Base-by-base conservation (phyloP, 2,888 invertebrate genomes). In the Exocentrus adspersus region DNA sequence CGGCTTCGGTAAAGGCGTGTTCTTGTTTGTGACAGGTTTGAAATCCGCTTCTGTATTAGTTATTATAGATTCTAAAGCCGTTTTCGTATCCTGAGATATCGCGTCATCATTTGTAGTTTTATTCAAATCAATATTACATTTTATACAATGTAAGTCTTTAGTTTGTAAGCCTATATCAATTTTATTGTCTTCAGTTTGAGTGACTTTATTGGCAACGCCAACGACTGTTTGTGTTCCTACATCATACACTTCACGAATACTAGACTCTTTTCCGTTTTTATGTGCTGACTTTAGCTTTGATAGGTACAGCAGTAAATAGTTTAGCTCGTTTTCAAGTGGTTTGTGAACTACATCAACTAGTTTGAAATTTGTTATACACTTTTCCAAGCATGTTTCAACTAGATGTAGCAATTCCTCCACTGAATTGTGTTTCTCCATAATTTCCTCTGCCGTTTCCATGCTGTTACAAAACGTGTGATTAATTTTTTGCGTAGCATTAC, bases 81-180 rank as follows among this genome's bases (percentile, higher is more conserved):
- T 32, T 19, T 32, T 32, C 0, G 37, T 20, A 17, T 10, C 6
- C 7, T 30, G 32, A 19, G 32, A 19, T n/a, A 32, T 42, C 9
- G 9, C 21, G 12, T 5, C 21, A 12, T 24, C 42, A 12, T 17
- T 7, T 37, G 3, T 17, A 14, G 6, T 43, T 43, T 21, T 20
- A 7, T 37, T 53, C 20, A 17, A 20, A 12, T 57, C 30, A 30
- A 5, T 1, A 2, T 30, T 46, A 32, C 57, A 46, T 21, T 42
- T 41, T 41, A 10, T 10, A 14, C 57, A 30, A 7, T 32, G n/a
- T 16, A 32, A n/a, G 19, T 12, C 14, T 20, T 57, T 46, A 12
- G 57, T 46, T 45, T 57, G 54, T 30, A 43, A 17, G 1, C 21
- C 46, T n/a, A 46, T 20, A 12, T 43, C 30, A 16, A 10, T 42